These are phyloP conservation scores for Agrochola macilenta DNA, from an alignment of 2,888 invertebrate species.

Conservation along the genomic window DNA sequence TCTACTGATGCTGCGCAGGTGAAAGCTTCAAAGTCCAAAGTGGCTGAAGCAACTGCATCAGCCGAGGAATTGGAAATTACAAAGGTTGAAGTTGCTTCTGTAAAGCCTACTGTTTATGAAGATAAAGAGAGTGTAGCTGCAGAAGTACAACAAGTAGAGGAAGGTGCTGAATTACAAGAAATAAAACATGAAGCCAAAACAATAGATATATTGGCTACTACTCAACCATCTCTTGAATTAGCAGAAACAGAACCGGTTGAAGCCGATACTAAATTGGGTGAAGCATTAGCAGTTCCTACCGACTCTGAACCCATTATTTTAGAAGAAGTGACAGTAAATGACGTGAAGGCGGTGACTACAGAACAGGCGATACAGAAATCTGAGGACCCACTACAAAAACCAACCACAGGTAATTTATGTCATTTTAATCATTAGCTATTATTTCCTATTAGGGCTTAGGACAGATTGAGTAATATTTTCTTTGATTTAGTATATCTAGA, in stretches of 20 bases:
- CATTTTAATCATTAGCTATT: not conserved
- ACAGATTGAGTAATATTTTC: not conserved
- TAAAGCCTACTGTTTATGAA: slow-evolving; percentile 10
- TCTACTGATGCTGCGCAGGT: slow-evolving; percentile 2
- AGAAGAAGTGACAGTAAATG: slow-evolving; percentile 26
- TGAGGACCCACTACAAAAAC: slow-evolving; percentile 12
- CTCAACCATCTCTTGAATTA: slow-evolving; percentile 5
- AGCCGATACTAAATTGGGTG: not conserved
- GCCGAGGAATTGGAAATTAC: not conserved
- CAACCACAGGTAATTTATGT: slow-evolving; percentile 50
- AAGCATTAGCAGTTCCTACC: slow-evolving; percentile 9
- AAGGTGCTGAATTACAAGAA: slow-evolving; percentile 8
- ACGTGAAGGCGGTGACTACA: not conserved
- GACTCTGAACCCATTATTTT: slow-evolving; percentile 9
- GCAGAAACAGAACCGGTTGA: slow-evolving; percentile 6
- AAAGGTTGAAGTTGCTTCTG: not conserved
- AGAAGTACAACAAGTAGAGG: not conserved
- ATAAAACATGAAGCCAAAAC: not conserved
- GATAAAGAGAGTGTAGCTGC: not conserved
- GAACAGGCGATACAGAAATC: slow-evolving; percentile 15
- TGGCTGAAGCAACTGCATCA: not conserved
- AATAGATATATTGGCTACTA: not conserved
- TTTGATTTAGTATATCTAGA: not conserved
- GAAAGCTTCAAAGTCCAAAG: slow-evolving; percentile 8
- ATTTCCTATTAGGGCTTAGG: not conserved